A percentile compares a stretch with the other conserved stretches of the same genome.
phyloP scores from a whole-genome alignment of 2,113 vertebrate genomes.

The Synchiropus splendidus region DNA sequence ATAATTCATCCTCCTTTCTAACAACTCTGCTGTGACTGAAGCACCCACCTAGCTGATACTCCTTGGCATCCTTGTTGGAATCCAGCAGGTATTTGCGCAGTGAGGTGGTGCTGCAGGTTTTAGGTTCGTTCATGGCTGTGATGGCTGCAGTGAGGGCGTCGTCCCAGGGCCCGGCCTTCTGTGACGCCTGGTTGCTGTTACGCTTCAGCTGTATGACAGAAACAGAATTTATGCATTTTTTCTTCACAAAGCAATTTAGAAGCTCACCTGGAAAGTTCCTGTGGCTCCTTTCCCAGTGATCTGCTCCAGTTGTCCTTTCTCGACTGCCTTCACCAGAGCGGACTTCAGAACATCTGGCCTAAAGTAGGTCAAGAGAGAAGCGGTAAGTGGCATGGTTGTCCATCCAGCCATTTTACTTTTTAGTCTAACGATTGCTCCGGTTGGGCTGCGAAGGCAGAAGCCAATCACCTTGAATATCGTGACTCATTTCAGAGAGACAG shows the following conservation, averaged over 20 bases:
- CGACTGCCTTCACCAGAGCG: conserved; percentile 87
- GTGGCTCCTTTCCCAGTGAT: conserved; percentile 95
- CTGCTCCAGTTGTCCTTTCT: conserved; percentile 89
- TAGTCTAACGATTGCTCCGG: too few relatives aligned
- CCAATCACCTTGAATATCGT: too few relatives aligned
- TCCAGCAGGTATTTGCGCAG: conserved; percentile 88
- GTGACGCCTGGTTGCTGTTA: conserved; percentile 80
- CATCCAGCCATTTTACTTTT: accelerated
- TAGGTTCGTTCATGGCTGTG: conserved; percentile 97
- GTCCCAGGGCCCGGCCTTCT: conserved; percentile 81
- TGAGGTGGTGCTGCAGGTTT: conserved; percentile 89
- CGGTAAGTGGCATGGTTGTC: too few relatives aligned
- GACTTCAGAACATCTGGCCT: conserved; percentile 91
- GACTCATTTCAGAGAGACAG: too few relatives aligned
- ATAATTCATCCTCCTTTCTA: too few relatives aligned
- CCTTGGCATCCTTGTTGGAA: conserved; percentile 82
- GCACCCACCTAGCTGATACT: conserved; percentile 76
- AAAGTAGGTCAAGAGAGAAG: conserved; percentile 5
- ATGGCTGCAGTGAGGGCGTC: conserved; percentile 92
- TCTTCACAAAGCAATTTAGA: background rate
- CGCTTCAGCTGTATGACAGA: conserved; percentile 78
- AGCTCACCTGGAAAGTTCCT: conserved; percentile 89
- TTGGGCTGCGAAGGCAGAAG: too few relatives aligned
- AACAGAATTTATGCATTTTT: background rate
- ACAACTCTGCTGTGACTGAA: too few relatives aligned